A percentile compares a stretch with the other conserved stretches of the same genome.
phyloP scores from a whole-genome alignment of 2,113 vertebrate genomes.

The Numida meleagris region DNA sequence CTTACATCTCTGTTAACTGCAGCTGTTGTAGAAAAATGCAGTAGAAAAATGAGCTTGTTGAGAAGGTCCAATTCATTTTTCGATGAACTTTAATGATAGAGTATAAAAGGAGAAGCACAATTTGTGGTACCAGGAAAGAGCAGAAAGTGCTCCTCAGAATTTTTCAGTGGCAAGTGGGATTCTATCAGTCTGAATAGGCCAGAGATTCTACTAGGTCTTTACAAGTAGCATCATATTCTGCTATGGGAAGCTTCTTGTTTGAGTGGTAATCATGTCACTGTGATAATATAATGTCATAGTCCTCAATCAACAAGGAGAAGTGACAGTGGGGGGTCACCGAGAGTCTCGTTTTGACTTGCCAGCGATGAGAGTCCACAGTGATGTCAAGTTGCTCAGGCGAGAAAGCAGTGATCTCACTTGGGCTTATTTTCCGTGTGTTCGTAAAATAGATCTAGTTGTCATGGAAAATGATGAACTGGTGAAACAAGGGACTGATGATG shows the following conservation, averaged over 20 bases:
- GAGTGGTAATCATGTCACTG: background rate
- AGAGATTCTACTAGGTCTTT: background rate
- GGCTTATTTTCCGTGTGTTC: background rate
- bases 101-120: background rate
- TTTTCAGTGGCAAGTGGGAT: background rate
- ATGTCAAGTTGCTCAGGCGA: background rate
- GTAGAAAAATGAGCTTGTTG: background rate
- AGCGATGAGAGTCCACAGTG: background rate
- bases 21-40: background rate
- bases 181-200: background rate
- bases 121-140: background rate
- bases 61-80: background rate
- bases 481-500: background rate
- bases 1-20: conserved; percentile 13
- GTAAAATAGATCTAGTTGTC: background rate
- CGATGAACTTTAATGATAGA: background rate
- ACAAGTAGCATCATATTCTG: background rate
- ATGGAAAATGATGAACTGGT: background rate
- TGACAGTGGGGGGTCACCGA: background rate
- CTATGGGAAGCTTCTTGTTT: background rate
- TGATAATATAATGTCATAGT: background rate
- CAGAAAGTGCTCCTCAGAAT: background rate
- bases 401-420: background rate
- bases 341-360: background rate
- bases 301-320: background rate